Evolutionary conservation across 2,888 invertebrate species (phyloP), one percentile per base, ranked within the genome.

Genomic region (Labia minor): DNA sequence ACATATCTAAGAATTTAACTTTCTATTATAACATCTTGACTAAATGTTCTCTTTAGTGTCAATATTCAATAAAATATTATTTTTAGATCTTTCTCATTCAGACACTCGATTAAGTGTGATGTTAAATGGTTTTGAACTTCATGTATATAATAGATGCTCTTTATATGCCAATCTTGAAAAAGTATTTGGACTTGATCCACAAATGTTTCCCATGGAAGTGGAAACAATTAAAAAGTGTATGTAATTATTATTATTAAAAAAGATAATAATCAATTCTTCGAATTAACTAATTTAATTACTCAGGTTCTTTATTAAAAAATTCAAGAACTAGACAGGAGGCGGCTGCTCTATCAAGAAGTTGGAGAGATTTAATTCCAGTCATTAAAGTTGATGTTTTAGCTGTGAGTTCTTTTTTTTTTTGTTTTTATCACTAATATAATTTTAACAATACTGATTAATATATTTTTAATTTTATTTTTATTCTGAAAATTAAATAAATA

Each of bases 301-400:
- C 3, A 49, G 49, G 49, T 14, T 49, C 49, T 11, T 14, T 49
- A 49, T 49, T 49, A 49, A 49, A 49, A 49, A 49, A 16, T 16
- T n/a, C 49, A 49, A 49, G 49, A 49, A 49, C 49, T 16, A 4
- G 49, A 1, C 75, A 75, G 65, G 73, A 74, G n/a, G 90, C 91
- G 74, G 91, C 91, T 8, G 90, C 90, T 69, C 87, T 91, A 80
- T 90, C 90, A 1, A 84, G 91, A 72, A 92, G 92, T 1, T 97
- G 96, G 97, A 82, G 96, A 70, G 95, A 96, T 80, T 84, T 97
- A 71, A 92, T 97, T 75, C 97, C 97, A 37, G 95, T 96, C 66
- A 95, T 95, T 69, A 97, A 97, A 81, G 83, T 95, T 71, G 96
- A 97, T 76, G 86, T 98, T 65, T 90, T 90, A 72, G 89, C 92